These are phyloP conservation scores for Tetranychus cinnabarinus DNA, from an alignment of 1,140 invertebrate genomes.

Conservation along the genomic window DNA sequence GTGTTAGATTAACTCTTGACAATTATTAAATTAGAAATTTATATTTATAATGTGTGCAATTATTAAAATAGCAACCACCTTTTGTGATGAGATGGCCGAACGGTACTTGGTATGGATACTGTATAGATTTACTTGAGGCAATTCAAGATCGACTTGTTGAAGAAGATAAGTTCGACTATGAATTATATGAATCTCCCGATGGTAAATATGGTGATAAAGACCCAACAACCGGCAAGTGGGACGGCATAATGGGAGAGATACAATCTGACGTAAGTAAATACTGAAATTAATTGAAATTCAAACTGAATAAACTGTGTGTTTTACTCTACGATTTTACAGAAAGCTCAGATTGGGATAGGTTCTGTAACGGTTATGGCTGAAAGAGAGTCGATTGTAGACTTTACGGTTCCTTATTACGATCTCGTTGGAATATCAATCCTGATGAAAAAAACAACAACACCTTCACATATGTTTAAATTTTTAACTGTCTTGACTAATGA, in stretches of 20 bases:
- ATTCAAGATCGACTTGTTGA: background rate
- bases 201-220: constrained; percentile 50
- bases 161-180: background rate
- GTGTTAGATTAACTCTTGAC: background rate
- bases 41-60: background rate
- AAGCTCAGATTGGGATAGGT: constrained; percentile 65
- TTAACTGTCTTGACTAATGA: constrained; percentile 80
- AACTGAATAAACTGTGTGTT: background rate
- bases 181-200: constrained; percentile 23
- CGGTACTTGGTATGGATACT: constrained; percentile 52
- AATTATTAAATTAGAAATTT: background rate
- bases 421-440: constrained; percentile 77
- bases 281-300: background rate
- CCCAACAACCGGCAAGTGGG: constrained; percentile 41
- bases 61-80: constrained; percentile 14
- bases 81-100: constrained; percentile 12
- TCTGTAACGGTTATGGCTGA: constrained; percentile 80
- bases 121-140: constrained; percentile 70
- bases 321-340: constrained; percentile 18
- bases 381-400: constrained; percentile 76
- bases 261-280: constrained; percentile 41
- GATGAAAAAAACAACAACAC: constrained; percentile 49
- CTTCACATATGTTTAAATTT: constrained; percentile 84
- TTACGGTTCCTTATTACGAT: constrained; percentile 85
- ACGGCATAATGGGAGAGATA: constrained; percentile 70